Percentiles rank a stretch among this genome's conserved stretches.
Evolutionary conservation across 2,888 invertebrate genomes (phyloP).

Genomic region (Achlya flavicornis): DNA sequence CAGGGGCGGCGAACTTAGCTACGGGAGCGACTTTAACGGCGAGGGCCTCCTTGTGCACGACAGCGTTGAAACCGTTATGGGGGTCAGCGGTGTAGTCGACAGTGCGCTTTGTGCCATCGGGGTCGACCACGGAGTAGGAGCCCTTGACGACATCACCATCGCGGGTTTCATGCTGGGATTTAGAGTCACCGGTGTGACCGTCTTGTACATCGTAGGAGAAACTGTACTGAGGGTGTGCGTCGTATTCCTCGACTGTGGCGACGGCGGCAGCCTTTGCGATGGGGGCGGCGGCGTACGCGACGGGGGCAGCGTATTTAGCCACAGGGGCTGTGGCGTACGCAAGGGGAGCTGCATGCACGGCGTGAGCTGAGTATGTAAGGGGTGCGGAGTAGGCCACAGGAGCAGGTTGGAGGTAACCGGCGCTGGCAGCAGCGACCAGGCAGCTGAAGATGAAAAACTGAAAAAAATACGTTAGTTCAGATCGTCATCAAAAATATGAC

Average conservation of each 20-base stretch:
- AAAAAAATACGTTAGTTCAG: conserved; percentile 27
- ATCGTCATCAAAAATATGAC: neutral
- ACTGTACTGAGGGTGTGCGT: conserved; percentile 62
- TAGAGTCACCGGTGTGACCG: conserved; percentile 75
- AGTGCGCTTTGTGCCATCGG: conserved; percentile 77
- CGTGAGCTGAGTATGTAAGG: conserved; percentile 46
- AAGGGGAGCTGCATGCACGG: conserved; percentile 38
- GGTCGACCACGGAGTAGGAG: conserved; percentile 76
- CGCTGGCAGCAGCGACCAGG: conserved; percentile 54
- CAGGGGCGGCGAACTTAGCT: conserved; percentile 47
- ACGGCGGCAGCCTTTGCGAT: conserved; percentile 43
- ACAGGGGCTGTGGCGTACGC: conserved; percentile 51
- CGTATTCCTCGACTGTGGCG: conserved; percentile 50
- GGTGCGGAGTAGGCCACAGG: conserved; percentile 46
- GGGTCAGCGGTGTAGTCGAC: conserved; percentile 81
- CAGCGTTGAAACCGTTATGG: conserved; percentile 80
- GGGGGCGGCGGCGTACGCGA: conserved; percentile 46
- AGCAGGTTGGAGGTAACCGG: conserved; percentile 53
- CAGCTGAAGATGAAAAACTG: conserved; percentile 60
- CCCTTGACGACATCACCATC: conserved; percentile 80
- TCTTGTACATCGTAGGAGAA: conserved; percentile 80
- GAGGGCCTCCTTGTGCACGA: conserved; percentile 74
- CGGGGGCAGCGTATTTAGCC: conserved; percentile 49
- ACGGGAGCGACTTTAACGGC: conserved; percentile 30
- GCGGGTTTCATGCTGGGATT: conserved; percentile 75